Conservation (phyloP, 2,797 vertebrate genomes). For the Acanthopagrus latus region DNA sequence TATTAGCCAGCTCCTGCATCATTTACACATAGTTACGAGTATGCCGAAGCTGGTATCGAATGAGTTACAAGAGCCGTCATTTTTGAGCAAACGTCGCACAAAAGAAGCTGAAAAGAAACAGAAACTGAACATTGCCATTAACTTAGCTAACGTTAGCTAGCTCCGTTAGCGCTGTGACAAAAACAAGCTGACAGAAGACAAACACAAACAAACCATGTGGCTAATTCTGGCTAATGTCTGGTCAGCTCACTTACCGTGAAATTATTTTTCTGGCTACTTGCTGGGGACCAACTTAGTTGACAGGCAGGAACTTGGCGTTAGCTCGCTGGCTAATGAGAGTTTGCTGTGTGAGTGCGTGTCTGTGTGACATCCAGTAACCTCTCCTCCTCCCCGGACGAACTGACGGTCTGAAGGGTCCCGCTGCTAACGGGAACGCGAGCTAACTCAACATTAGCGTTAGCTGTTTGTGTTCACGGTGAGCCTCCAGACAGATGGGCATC, state of each 20-base stretch:
- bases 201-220: conserved; percentile 36
- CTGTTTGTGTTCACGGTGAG: background rate
- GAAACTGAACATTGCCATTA: conserved; percentile 23
- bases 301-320: conserved; percentile 26
- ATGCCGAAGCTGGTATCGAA: fast-evolving
- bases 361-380: conserved; percentile 40
- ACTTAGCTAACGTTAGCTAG: conserved; percentile 61
- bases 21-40: background rate
- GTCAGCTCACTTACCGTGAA: conserved; percentile 43
- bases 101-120: background rate
- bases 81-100: background rate
- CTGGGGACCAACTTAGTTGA: conserved; percentile 16
- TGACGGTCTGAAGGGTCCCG: conserved; percentile 19
- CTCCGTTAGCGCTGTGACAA: conserved; percentile 44
- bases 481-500: background rate
- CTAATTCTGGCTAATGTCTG: conserved; percentile 28
- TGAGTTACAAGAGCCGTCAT: background rate
- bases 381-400: conserved; percentile 11
- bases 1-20: conserved; percentile 22
- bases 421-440: conserved; percentile 29
- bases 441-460: background rate
- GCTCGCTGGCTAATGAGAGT: conserved; percentile 34
- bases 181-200: conserved; percentile 44
- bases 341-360: background rate
- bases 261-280: background rate